Evolutionary conservation across 2,797 vertebrate species (phyloP), one percentile per base, ranked within the genome.

Genomic region (Megalops cyprinoides): DNA sequence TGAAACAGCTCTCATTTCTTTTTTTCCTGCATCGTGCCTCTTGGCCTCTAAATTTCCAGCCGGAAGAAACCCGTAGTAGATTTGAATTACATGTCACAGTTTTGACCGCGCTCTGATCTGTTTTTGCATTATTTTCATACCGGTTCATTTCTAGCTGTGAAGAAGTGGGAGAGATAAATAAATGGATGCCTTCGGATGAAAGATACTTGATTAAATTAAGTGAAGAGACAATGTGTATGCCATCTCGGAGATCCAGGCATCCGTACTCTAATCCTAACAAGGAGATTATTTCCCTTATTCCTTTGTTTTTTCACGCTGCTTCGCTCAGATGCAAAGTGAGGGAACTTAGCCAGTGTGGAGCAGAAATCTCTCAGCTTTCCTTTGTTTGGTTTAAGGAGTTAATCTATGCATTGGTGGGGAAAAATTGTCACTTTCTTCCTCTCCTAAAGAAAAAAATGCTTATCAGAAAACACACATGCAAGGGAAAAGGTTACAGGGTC

Each of bases 261-360:
- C 28, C 28, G 44, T 34, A n/a, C 46, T 87, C 85, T 92, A 91
- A 93, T 92, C 90, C 90, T 90, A 90, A 92, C 91, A 91, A 92
- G 91, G 88, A 90, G 88, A 91, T 87, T 65, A 65, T 71, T 71
- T 71, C 20, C 83, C 84, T 90, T 87, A 87, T 76, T 83, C 78
- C 85, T 91, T 94, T 93, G 90, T 93, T 93, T 62, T 71, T 53
- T 58, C 42, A 0, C 74, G 74, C 81, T 78, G 60, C 69, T 49
- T 80, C 67, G 73, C 51, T 83, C n/a, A 74, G 28, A 15, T 53
- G 23, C 73, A 10, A 31, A 37, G 18, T 20, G 55, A 60, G 20
- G 39, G 42, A 77, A n/a, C 10, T 20, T 23, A 34, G 56, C 76
- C 55, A 75, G 49, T 80, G 10, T 62, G 34, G 39, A 75, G 25